These are phyloP conservation scores for Saxidomus purpurata DNA, from an alignment of 1,140 invertebrate genomes.

Conservation along the genomic window DNA sequence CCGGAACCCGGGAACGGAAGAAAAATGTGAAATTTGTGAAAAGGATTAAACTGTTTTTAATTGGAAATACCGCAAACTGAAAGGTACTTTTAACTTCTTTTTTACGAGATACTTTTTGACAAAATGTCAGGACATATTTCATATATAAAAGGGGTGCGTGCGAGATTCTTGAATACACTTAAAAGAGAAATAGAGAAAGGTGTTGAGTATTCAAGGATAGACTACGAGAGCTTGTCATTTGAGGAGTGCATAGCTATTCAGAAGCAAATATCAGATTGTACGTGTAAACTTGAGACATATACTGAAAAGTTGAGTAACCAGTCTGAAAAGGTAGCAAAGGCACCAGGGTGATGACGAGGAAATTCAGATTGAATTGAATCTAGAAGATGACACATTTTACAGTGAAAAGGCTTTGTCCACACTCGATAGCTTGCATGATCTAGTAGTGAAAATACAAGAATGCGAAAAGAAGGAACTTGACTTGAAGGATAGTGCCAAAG, in stretches of 20 bases:
- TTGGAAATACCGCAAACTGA: not conserved
- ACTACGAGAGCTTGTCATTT: not conserved
- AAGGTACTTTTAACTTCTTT: not conserved
- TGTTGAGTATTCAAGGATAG: not conserved
- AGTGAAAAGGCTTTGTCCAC: not conserved
- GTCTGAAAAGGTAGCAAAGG: conserved; percentile 26
- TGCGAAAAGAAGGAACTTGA: not conserved
- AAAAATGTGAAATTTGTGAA: not conserved
- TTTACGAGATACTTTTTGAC: not conserved
- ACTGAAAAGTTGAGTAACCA: conserved; percentile 13
- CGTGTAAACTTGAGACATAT: conserved; percentile 2
- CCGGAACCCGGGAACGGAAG: not conserved
- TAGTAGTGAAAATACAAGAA: not conserved
- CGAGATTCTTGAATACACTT: not conserved
- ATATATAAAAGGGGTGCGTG: not conserved
- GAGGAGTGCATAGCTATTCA: not conserved
- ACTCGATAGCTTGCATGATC: not conserved
- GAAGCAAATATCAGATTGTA: not conserved
- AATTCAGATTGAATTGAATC: not conserved
- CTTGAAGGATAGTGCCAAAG: not conserved
- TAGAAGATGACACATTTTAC: not conserved
- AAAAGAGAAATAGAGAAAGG: not conserved
- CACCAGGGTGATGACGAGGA: not conserved
- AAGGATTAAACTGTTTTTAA: not conserved
- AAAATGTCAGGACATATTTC: not conserved